Conservation (phyloP, 2,797 vertebrate genomes). For the Champsocephalus gunnari region DNA sequence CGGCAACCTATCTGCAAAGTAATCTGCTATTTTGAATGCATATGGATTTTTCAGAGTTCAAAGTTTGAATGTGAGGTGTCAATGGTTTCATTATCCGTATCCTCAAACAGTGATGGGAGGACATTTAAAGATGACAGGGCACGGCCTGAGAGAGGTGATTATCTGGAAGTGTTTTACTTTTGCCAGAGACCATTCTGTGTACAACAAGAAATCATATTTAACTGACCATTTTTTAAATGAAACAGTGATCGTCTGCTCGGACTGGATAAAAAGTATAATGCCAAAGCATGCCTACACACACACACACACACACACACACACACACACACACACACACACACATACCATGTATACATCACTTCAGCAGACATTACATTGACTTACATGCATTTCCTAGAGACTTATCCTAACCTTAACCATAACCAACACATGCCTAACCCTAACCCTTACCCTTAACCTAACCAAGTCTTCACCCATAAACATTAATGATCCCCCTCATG, state of each 20-base stretch:
- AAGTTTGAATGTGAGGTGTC: slow-evolving; percentile 55
- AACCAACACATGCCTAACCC: too few species aligned
- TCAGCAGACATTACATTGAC: too few species aligned
- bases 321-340: slow-evolving; percentile 1
- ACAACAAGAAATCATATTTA: slow-evolving; percentile 37
- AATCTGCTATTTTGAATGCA: slow-evolving; percentile 72
- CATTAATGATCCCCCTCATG: too few species aligned
- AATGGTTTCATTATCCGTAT: slow-evolving; percentile 70
- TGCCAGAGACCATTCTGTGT: slow-evolving; percentile 3
- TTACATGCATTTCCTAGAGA: too few species aligned
- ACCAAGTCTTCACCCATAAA: too few species aligned
- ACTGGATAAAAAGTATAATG: neutral
- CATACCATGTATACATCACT: too few species aligned
- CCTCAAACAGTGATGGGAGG: slow-evolving; percentile 60
- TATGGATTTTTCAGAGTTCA: slow-evolving; percentile 74
- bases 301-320: slow-evolving; percentile 6
- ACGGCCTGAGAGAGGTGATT: slow-evolving; percentile 54
- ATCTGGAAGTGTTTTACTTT: slow-evolving; percentile 63
- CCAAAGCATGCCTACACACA: neutral
- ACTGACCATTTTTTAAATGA: slow-evolving; percentile 1
- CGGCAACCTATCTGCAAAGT: slow-evolving; percentile 52
- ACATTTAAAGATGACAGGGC: slow-evolving; percentile 56
- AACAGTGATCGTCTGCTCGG: slow-evolving; percentile 31
- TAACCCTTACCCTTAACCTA: too few species aligned
- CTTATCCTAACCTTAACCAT: too few species aligned